Conservation (phyloP, 2,888 invertebrate species). For the Euplexia lucipara region DNA sequence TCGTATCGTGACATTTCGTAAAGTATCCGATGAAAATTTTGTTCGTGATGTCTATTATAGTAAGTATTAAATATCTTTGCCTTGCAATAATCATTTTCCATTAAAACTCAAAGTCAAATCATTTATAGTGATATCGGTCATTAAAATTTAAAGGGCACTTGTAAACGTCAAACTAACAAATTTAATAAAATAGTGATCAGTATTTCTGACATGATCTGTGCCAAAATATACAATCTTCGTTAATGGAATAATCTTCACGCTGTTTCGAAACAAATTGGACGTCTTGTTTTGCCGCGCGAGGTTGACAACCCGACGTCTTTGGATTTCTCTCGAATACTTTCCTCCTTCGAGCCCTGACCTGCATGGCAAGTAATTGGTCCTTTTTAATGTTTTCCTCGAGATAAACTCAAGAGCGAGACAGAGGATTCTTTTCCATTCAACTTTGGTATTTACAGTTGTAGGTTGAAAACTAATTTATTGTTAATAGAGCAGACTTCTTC, state of each 20-base stretch:
- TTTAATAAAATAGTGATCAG: too few species aligned
- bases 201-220: conserved; percentile 15
- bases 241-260: conserved; percentile 38
- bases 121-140: background rate
- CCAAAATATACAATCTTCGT: conserved; percentile 23
- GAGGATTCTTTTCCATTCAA: too few species aligned
- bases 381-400: conserved; percentile 8
- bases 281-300: conserved; percentile 18
- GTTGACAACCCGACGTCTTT: conserved; percentile 30
- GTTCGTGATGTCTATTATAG: too few species aligned
- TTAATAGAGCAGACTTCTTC: too few species aligned
- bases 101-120: too few species aligned
- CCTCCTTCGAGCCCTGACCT: conserved; percentile 33
- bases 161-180: too few species aligned
- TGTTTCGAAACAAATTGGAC: conserved; percentile 34
- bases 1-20: too few species aligned
- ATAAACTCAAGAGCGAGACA: background rate
- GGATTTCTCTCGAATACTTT: conserved; percentile 16
- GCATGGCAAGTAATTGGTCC: background rate
- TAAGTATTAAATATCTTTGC: too few species aligned
- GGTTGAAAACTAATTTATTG: too few species aligned
- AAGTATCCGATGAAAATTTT: too few species aligned
- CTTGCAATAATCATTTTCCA: too few species aligned
- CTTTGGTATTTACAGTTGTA: too few species aligned
- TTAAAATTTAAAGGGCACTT: background rate